Conservation (phyloP, 2,888 invertebrate genomes). For the Eupithecia vulgata region DNA sequence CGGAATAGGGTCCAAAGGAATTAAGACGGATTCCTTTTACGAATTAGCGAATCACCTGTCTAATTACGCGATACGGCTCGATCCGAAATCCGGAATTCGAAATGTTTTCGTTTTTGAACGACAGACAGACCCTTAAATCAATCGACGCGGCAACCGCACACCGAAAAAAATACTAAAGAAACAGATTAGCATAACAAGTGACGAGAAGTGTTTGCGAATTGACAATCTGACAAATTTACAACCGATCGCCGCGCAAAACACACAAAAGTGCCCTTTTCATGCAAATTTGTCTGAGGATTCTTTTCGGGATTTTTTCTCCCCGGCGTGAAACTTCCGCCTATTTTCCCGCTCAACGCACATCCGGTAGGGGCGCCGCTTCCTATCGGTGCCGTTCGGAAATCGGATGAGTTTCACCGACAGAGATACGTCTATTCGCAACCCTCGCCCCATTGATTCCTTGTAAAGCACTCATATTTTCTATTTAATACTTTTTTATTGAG, state of each 20-base stretch:
- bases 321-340: constrained; percentile 79
- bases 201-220: constrained; percentile 73
- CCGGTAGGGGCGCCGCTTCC: constrained; percentile 71
- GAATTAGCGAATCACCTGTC: constrained; percentile 83
- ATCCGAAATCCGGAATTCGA: constrained; percentile 61
- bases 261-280: constrained; percentile 80
- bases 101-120: constrained; percentile 45
- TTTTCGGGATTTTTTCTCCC: constrained; percentile 71
- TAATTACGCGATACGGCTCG: constrained; percentile 69
- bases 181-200: constrained; percentile 81
- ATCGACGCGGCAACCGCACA: constrained; percentile 43
- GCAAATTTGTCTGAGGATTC: constrained; percentile 78
- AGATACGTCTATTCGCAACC: constrained; percentile 66
- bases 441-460: constrained; percentile 65
- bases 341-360: constrained; percentile 82
- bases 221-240: constrained; percentile 82
- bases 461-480: constrained; percentile 67
- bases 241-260: constrained; percentile 73
- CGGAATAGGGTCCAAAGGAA: constrained; percentile 59
- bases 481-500: constrained; percentile 72
- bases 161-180: constrained; percentile 55
- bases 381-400: constrained; percentile 75
- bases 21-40: constrained; percentile 75
- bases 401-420: constrained; percentile 66
- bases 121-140: constrained; percentile 42